These are phyloP conservation scores for Cantharis rustica DNA, from an alignment of 2,888 invertebrate species.

Conservation along the genomic window DNA sequence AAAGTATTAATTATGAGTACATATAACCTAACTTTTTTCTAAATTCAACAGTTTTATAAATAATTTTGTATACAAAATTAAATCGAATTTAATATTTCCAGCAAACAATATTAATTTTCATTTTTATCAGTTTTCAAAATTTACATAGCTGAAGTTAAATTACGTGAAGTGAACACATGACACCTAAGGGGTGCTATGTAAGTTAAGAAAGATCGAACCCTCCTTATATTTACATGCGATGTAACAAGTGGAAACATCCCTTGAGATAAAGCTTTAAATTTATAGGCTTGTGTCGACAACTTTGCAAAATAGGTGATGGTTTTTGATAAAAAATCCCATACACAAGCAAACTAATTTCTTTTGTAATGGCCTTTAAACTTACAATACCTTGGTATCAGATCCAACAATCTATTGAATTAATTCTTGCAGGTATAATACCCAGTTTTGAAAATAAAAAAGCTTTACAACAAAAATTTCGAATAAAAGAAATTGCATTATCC, in stretches of 20 bases:
- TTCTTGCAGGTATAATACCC: background rate
- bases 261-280: slow-evolving; percentile 23
- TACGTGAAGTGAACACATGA: slow-evolving; percentile 1
- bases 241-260: slow-evolving; percentile 32
- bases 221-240: slow-evolving; percentile 31
- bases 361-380: background rate
- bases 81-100: background rate
- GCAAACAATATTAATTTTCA: background rate
- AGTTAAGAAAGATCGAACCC: slow-evolving; percentile 27
- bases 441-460: background rate
- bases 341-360: slow-evolving; percentile 15
- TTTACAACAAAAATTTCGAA: background rate
- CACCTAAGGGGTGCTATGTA: slow-evolving; percentile 20
- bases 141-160: background rate
- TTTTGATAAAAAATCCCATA: slow-evolving; percentile 18
- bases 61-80: background rate
- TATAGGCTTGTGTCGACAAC: slow-evolving; percentile 29
- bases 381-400: background rate
- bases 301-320: slow-evolving; percentile 14
- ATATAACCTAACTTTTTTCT: background rate
- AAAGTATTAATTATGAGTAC: background rate
- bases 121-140: background rate
- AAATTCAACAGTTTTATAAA: background rate
- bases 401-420: background rate
- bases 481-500: background rate